These are phyloP conservation scores for Paraplagusia blochii DNA, from an alignment of 2,113 vertebrate species.

Conservation along the genomic window DNA sequence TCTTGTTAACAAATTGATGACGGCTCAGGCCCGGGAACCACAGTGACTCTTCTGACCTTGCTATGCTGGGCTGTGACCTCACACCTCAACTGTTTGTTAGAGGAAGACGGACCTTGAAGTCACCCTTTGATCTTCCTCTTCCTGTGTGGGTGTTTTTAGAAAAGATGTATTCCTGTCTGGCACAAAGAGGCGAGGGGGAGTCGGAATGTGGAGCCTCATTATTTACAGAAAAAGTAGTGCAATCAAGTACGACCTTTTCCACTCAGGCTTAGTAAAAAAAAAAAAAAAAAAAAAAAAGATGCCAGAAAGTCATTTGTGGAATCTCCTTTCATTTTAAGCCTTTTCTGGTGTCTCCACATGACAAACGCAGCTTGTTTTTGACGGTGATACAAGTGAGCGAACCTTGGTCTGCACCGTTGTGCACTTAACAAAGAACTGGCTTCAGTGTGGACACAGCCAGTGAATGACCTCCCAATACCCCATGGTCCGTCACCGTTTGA, in stretches of 20 bases:
- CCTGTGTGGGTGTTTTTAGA: constrained; percentile 35
- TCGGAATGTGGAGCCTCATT: constrained; percentile 33
- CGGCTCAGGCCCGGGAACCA: constrained; percentile 28
- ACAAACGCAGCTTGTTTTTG: neutral
- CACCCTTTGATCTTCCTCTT: constrained; percentile 38
- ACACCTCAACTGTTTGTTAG: constrained; percentile 22
- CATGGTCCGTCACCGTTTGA: neutral
- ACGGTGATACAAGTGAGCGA: neutral
- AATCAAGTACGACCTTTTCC: constrained; percentile 32
- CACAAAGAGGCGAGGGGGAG: constrained; percentile 8
- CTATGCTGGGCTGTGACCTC: constrained; percentile 17
- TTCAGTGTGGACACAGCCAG: neutral
- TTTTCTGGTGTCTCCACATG: neutral
- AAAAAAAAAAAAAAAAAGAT: constrained; percentile 1
- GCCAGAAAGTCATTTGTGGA: constrained; percentile 6
- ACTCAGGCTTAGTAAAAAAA: constrained; percentile 5
- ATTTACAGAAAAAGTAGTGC: constrained; percentile 26
- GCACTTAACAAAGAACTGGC: neutral
- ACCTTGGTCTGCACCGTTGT: neutral
- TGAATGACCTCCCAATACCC: neutral
- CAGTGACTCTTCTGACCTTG: constrained; percentile 24
- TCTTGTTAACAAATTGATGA: constrained; percentile 17
- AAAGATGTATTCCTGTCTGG: constrained; percentile 9
- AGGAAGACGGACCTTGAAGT: constrained; percentile 4
- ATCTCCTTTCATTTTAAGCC: neutral